phyloP scores from a whole-genome alignment of 2,888 invertebrate species.

The Folsomia candida region DNA sequence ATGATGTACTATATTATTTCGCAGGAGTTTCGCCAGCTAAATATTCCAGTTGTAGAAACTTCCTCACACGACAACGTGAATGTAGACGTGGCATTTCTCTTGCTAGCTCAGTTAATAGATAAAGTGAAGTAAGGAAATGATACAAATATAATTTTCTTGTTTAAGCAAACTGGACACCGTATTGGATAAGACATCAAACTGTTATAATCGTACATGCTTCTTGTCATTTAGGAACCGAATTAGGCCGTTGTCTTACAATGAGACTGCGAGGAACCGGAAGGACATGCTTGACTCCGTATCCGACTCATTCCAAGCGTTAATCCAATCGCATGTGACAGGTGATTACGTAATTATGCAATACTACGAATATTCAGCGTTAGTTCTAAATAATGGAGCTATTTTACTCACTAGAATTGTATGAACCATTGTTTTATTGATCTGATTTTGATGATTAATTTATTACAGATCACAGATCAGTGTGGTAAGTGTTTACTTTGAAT shows the following conservation, averaged over 20 bases:
- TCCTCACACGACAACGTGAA: slow-evolving; percentile 96
- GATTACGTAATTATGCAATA: slow-evolving; percentile 52
- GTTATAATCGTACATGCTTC: no score
- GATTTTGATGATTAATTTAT: no score
- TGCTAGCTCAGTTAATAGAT: slow-evolving; percentile 88
- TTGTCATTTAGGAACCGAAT: slow-evolving; percentile 76
- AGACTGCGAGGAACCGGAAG: slow-evolving; percentile 80
- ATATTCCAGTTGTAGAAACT: slow-evolving; percentile 86
- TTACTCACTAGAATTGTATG: slow-evolving; percentile 9
- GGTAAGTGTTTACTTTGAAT: no score
- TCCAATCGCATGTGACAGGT: slow-evolving; percentile 77
- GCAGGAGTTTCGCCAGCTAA: slow-evolving; percentile 83
- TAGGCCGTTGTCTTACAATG: slow-evolving; percentile 71
- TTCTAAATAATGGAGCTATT: background rate
- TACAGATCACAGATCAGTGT: slow-evolving; percentile 71
- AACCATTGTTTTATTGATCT: slow-evolving; percentile 41
- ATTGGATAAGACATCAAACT: no score
- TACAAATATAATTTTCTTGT: no score
- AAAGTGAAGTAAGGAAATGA: no score
- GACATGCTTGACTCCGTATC: slow-evolving; percentile 86
- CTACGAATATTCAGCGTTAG: background rate
- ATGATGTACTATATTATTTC: no score
- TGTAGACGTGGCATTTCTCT: slow-evolving; percentile 85
- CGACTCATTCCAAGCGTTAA: slow-evolving; percentile 83
- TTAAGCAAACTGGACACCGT: no score